A percentile compares a stretch with the other conserved stretches of the same genome.
These are phyloP conservation scores for Phyllotis vaccarum DNA, from an alignment of 2,797 vertebrate species.

Conservation along the genomic window DNA sequence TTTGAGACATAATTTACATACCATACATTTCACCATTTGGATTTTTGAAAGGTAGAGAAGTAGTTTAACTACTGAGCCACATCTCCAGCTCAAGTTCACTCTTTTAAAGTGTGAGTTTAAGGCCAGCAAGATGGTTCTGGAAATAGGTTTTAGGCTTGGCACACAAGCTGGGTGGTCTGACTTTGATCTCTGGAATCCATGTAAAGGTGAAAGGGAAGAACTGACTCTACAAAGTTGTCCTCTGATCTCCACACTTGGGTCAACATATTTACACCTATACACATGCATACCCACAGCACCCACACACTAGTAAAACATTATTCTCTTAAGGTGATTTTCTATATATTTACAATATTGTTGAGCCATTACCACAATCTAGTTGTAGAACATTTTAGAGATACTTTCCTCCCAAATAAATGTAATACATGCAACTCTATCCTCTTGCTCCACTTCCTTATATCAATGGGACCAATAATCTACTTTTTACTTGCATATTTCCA, in stretches of 20 bases:
- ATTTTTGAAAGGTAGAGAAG: not conserved
- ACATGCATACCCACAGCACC: not conserved
- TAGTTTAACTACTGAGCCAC: not conserved
- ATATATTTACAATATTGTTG: not conserved
- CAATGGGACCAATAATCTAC: not conserved
- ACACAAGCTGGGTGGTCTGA: not conserved
- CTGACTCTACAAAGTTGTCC: not conserved
- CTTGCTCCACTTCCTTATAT: not conserved
- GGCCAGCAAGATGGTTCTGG: not conserved
- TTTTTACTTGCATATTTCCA: too few species aligned
- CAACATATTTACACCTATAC: not conserved
- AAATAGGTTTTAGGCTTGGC: not conserved
- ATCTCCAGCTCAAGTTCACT: not conserved
- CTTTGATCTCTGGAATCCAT: not conserved
- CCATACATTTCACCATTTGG: not conserved
- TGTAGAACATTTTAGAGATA: not conserved
- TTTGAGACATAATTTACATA: constrained; percentile 29
- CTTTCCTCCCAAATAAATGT: not conserved
- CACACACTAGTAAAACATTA: not conserved
- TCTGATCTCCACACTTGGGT: not conserved
- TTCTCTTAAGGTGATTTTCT: not conserved
- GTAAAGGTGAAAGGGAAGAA: not conserved
- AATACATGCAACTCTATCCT: not conserved
- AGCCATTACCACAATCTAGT: not conserved
- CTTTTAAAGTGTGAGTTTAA: not conserved